Conservation (phyloP, 2,113 vertebrate genomes). For the Gasterosteus aculeatus region DNA sequence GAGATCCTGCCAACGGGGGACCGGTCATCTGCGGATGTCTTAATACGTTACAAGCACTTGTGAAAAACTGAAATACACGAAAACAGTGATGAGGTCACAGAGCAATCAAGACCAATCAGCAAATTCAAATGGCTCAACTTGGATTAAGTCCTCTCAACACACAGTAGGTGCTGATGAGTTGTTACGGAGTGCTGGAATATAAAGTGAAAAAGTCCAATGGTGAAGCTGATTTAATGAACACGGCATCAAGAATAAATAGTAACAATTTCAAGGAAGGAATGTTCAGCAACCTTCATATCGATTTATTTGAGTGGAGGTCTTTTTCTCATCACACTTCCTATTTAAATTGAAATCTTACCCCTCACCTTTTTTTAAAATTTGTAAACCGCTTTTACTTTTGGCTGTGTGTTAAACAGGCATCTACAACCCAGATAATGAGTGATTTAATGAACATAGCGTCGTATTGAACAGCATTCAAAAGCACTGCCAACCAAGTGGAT, state of each 20-base stretch:
- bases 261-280: neutral
- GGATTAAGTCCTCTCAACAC: neutral
- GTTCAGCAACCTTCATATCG: neutral
- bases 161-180: neutral
- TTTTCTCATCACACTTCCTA: neutral
- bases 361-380: neutral
- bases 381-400: no score
- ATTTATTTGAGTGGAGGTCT: neutral
- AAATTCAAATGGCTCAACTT: neutral
- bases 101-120: neutral
- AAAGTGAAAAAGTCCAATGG: neutral
- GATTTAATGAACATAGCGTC: neutral
- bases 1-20: constrained; percentile 12
- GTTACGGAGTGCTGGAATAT: neutral
- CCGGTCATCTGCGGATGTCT: neutral
- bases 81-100: no score
- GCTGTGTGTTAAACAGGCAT: no score
- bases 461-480: neutral
- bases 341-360: neutral
- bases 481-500: no score
- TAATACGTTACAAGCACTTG: neutral
- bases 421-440: neutral
- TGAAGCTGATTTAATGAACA: neutral
- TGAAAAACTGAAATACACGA: neutral
- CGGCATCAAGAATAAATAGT: neutral